Conservation (phyloP, 2,888 invertebrate genomes). For the Anthophora plumipes region DNA sequence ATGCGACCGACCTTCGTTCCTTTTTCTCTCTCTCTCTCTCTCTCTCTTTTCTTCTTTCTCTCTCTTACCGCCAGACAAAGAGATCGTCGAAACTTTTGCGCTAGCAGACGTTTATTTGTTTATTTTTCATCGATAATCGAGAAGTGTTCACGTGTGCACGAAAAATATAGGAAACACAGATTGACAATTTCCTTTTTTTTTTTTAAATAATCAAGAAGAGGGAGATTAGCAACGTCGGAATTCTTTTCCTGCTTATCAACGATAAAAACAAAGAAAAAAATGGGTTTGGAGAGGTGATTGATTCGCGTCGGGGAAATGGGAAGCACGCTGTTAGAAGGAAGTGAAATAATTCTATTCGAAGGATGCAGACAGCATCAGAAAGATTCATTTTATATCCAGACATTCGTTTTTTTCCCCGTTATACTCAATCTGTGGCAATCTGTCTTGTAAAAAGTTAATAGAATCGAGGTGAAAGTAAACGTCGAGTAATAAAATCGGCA, state of each 20-base stretch:
- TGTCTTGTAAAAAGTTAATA: not conserved
- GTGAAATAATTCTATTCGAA: not conserved
- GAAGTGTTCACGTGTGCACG: too few relatives aligned
- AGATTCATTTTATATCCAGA: not conserved
- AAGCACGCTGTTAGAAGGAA: not conserved
- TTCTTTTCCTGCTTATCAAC: too few relatives aligned
- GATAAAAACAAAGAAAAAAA: too few relatives aligned
- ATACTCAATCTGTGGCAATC: not conserved
- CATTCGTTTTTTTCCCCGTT: not conserved
- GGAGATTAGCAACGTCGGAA: too few relatives aligned
- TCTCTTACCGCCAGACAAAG: too few relatives aligned
- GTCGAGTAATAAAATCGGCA: not conserved
- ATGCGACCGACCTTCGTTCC: conserved; percentile 33
- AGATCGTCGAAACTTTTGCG: too few relatives aligned
- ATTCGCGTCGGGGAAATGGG: not conserved
- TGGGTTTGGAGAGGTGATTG: not conserved
- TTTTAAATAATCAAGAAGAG: too few relatives aligned
- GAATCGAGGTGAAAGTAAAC: conserved; percentile 4
- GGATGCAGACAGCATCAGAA: not conserved
- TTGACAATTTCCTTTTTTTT: too few relatives aligned
- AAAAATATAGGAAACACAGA: not conserved
- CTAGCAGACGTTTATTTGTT: too few relatives aligned
- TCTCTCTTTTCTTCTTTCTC: too few relatives aligned
- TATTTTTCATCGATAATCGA: too few relatives aligned
- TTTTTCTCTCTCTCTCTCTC: too few relatives aligned